Base-by-base conservation (phyloP, 2,888 invertebrate species). In the Brachypalpus laphriformis region DNA sequence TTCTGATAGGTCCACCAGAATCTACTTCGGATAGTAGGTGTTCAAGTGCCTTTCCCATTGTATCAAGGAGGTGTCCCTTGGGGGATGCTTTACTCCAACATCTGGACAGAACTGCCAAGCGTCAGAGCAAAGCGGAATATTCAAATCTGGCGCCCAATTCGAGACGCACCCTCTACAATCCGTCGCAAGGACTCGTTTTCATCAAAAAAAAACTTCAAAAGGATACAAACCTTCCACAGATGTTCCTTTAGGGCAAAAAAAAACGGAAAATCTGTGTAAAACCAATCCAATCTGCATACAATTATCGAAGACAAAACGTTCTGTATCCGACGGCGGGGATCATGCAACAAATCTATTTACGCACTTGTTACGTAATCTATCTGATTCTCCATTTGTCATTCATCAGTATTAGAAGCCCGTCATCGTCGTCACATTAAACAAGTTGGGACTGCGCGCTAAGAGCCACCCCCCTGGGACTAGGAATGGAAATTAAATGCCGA, bases 291-390 rank as follows among this genome's bases (percentile, higher is more conserved):
- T 76, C 59, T 76, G 51, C 68, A 76, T 76, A 51, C 49, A 37
- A 57, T 66, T 66, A 47, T n/a, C 56, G 40, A 66, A 47, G 4
- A 1, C 14, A 40, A 40, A 40, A 14, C 49, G n/a, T 51, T 42
- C 42, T 7, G 31, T 31, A 28, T 14, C 9, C 22, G 7, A 42
- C 49, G n/a, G n/a, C n/a, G n/a, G n/a, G 31, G 51, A 40, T 56
- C 51, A 42, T 14, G 31, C 56, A 14, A 34, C 8, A 61, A 76
- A 54, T 70, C 70, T 77, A 70, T 77, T 77, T 70, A 63, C 63
- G 70, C 77, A 77, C 77, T 77, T 63, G 70, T 77, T 77, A n/a
- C n/a, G n/a, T n/a, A 70, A 77, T 70, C 54, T 77, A 61, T 77
- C 51, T 65, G 63, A 63, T 65, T 31, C 42, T 18, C 20, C 22